Evolutionary conservation across 2,888 invertebrate genomes (phyloP).

Genomic region (Noctua pronuba): DNA sequence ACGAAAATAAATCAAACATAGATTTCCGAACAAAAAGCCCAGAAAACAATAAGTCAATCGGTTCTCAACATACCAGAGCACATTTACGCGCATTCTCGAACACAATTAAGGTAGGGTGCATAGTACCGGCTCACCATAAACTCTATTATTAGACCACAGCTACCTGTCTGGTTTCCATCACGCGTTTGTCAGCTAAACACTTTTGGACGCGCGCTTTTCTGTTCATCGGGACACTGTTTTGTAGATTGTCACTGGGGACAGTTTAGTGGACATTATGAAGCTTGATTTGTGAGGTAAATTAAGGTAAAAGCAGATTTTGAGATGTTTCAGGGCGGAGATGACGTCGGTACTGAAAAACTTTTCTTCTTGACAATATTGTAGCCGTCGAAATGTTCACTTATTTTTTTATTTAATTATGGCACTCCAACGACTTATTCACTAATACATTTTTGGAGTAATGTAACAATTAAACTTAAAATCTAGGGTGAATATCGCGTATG

Average conservation of each 20-base stretch:
- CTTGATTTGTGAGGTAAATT: neutral
- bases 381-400: neutral
- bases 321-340: neutral
- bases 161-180: slow-evolving; percentile 75
- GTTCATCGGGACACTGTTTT: slow-evolving; percentile 14
- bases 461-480: too few relatives aligned
- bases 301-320: slow-evolving; percentile 2
- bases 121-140: slow-evolving; percentile 51
- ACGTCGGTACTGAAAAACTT: neutral
- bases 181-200: slow-evolving; percentile 53
- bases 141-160: slow-evolving; percentile 70
- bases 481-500: too few relatives aligned
- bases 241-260: slow-evolving; percentile 32
- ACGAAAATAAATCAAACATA: neutral
- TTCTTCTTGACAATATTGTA: neutral
- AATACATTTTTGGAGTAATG: too few relatives aligned
- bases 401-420: too few relatives aligned
- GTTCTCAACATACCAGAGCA: slow-evolving; percentile 11
- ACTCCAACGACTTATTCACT: too few relatives aligned
- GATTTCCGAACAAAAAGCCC: slow-evolving; percentile 1
- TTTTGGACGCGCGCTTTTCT: slow-evolving; percentile 47
- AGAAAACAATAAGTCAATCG: slow-evolving; percentile 16
- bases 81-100: slow-evolving; percentile 34
- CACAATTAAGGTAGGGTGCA: slow-evolving; percentile 55
- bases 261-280: slow-evolving; percentile 16